phyloP scores from a whole-genome alignment of 2,797 vertebrate genomes.

The Okamejei kenojei region DNA sequence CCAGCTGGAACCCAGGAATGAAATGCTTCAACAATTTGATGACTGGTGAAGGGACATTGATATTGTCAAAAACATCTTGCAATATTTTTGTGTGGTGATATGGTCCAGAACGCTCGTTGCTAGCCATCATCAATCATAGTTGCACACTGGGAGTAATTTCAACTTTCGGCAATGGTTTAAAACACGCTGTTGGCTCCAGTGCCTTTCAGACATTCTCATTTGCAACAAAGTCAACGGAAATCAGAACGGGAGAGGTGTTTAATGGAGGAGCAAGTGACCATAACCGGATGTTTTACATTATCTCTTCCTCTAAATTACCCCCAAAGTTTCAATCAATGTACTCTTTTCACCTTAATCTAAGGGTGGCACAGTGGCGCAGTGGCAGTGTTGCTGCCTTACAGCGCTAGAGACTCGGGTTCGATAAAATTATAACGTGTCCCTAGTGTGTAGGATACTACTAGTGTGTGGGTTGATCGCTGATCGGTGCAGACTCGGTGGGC shows the following conservation, averaged over 20 bases:
- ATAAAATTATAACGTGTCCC: too few relatives aligned
- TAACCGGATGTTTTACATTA: background rate
- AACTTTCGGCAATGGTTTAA: background rate
- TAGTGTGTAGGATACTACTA: too few relatives aligned
- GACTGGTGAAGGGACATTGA: background rate
- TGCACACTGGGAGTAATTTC: background rate
- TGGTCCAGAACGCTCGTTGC: background rate
- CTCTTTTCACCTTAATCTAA: too few relatives aligned
- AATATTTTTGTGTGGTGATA: background rate
- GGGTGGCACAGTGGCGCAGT: too few relatives aligned
- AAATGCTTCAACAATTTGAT: background rate
- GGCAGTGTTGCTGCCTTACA: too few relatives aligned
- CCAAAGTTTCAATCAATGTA: background rate
- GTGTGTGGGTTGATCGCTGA: too few relatives aligned
- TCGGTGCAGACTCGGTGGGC: too few relatives aligned
- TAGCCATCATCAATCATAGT: background rate
- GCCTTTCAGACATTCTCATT: background rate
- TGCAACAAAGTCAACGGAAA: background rate
- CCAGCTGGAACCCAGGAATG: background rate
- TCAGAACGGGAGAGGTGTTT: background rate
- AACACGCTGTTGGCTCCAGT: background rate
- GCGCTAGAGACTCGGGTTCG: too few relatives aligned
- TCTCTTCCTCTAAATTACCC: background rate
- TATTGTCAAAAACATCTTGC: background rate
- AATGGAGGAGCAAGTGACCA: background rate